Conservation (phyloP, 2,113 vertebrate genomes). For the Mastomys natalensis region DNA sequence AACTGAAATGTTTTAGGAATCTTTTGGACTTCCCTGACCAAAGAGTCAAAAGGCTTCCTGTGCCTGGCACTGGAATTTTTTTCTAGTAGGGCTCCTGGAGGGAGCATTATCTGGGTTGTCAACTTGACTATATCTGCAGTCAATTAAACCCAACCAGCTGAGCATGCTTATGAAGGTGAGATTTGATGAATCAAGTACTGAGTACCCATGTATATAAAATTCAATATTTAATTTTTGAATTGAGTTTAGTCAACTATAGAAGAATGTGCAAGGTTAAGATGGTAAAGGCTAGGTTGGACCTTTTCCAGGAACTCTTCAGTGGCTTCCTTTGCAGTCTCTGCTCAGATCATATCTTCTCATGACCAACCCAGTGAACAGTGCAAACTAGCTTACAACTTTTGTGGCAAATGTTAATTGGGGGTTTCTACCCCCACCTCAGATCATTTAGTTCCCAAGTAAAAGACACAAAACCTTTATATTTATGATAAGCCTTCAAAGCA, state of each 20-base stretch:
- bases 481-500: too few species aligned
- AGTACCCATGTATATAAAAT: not conserved
- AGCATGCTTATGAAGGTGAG: not conserved
- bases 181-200: not conserved
- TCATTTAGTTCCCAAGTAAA: too few species aligned
- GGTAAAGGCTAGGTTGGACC: too few species aligned
- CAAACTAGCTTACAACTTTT: too few species aligned
- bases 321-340: too few species aligned
- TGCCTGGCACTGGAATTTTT: not conserved
- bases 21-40: not conserved
- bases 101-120: not conserved
- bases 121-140: not conserved
- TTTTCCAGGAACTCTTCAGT: too few species aligned
- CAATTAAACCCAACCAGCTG: not conserved
- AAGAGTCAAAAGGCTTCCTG: not conserved
- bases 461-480: too few species aligned
- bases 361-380: too few species aligned
- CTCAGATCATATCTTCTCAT: too few species aligned
- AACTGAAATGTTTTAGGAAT: not conserved
- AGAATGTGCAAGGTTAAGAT: not conserved
- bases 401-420: too few species aligned
- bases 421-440: too few species aligned
- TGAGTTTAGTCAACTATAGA: not conserved
- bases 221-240: not conserved
- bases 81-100: not conserved